Percentiles rank a stretch among this genome's conserved stretches.
Conservation (phyloP, 1,140 invertebrate species). For the Heliconius hermathena region DNA sequence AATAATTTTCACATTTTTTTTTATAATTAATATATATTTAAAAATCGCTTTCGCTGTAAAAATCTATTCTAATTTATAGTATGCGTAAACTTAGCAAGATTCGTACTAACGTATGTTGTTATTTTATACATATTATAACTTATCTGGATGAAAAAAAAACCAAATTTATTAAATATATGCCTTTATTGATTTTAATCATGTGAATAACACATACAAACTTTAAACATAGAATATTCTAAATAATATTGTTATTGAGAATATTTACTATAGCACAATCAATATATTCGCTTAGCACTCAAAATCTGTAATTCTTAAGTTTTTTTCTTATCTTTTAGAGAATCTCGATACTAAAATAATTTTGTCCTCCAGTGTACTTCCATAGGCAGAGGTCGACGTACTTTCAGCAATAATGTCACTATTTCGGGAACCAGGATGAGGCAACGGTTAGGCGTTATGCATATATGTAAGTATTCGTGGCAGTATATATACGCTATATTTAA, state of each 20-base stretch:
- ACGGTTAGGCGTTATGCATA: not conserved
- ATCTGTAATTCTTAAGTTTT: slow-evolving; percentile 5
- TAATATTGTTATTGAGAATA: no score
- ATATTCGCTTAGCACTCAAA: slow-evolving; percentile 20
- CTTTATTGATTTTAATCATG: no score
- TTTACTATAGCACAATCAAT: not conserved
- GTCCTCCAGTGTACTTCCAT: slow-evolving; percentile 44
- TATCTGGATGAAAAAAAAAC: not conserved
- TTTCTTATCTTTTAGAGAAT: not conserved
- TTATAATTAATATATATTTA: not conserved
- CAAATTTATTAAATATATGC: no score
- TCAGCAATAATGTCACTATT: slow-evolving; percentile 57
- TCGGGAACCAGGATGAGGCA: slow-evolving; percentile 46
- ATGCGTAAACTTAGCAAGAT: not conserved
- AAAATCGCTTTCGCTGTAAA: not conserved
- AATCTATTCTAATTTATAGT: not conserved
- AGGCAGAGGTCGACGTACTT: slow-evolving; percentile 56
- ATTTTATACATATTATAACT: no score
- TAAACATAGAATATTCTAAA: no score
- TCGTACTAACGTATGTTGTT: no score
- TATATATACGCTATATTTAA: not conserved
- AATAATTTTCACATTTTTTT: not conserved
- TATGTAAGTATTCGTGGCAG: not conserved
- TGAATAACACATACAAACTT: no score
- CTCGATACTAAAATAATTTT: slow-evolving; percentile 55